Evolutionary conservation across 2,888 invertebrate species (phyloP).

Genomic region (Lasioglossum pauxillum): DNA sequence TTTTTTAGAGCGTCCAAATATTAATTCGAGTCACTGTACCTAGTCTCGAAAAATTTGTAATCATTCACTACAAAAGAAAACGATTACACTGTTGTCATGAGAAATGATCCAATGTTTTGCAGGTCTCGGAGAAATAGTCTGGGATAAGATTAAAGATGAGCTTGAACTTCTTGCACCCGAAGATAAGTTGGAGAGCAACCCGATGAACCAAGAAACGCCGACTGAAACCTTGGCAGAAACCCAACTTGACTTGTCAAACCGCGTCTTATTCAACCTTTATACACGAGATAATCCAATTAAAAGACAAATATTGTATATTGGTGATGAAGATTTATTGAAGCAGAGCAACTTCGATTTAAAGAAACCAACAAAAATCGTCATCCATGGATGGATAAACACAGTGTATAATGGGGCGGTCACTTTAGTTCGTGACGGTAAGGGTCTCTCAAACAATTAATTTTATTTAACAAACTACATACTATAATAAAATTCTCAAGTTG

Average conservation of each 20-base stretch:
- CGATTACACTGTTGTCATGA: neutral
- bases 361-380: constrained; percentile 75
- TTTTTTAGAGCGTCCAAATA: too few relatives aligned
- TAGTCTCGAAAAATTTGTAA: neutral
- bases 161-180: neutral
- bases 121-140: neutral
- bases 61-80: neutral
- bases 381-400: constrained; percentile 77
- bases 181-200: neutral
- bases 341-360: constrained; percentile 69
- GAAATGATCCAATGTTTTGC: neutral
- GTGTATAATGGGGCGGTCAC: constrained; percentile 63
- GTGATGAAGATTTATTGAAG: constrained; percentile 61
- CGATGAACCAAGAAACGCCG: neutral
- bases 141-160: neutral
- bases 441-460: neutral
- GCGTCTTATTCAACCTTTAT: constrained; percentile 73
- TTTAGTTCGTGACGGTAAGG: constrained; percentile 74
- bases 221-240: neutral
- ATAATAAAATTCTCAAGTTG: too few relatives aligned
- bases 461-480: too few relatives aligned
- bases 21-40: too few relatives aligned
- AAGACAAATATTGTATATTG: constrained; percentile 58
- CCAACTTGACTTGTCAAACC: neutral
- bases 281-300: constrained; percentile 59